Conservation (phyloP, 1,140 invertebrate species). For the Rhyzopertha dominica region DNA sequence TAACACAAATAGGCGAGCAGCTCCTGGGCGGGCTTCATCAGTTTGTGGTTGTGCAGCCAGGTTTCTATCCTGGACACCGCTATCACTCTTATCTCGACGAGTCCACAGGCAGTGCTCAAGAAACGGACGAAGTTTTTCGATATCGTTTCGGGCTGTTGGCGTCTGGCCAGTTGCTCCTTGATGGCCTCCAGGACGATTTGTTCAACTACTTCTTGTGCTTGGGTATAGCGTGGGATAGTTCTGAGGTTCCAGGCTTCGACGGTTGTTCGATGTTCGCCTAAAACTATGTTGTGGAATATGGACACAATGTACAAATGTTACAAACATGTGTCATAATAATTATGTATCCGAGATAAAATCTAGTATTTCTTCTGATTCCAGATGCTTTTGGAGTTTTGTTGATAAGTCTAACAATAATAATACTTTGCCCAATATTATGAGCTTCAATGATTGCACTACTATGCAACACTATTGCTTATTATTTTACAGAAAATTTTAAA, state of each 20-base stretch:
- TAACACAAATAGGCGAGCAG: conserved; percentile 87
- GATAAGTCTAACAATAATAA: too few relatives aligned
- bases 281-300: too few relatives aligned
- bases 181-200: conserved; percentile 78
- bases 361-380: too few relatives aligned
- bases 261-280: conserved; percentile 48
- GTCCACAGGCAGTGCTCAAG: conserved; percentile 76
- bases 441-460: too few relatives aligned
- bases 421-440: too few relatives aligned
- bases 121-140: conserved; percentile 84
- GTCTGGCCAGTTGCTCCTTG: conserved; percentile 77
- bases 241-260: conserved; percentile 45
- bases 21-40: conserved; percentile 87
- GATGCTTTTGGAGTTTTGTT: too few relatives aligned
- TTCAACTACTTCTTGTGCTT: conserved; percentile 68
- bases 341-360: too few relatives aligned
- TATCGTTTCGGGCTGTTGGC: conserved; percentile 80
- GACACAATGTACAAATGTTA: too few relatives aligned
- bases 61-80: conserved; percentile 80
- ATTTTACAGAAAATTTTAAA: too few relatives aligned
- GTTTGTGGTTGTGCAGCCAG: conserved; percentile 94
- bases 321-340: too few relatives aligned
- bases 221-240: conserved; percentile 55
- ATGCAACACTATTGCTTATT: too few relatives aligned
- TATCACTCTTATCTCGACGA: conserved; percentile 78